Base-by-base conservation (phyloP, 2,888 invertebrate species). In the Cheilosia soror region DNA sequence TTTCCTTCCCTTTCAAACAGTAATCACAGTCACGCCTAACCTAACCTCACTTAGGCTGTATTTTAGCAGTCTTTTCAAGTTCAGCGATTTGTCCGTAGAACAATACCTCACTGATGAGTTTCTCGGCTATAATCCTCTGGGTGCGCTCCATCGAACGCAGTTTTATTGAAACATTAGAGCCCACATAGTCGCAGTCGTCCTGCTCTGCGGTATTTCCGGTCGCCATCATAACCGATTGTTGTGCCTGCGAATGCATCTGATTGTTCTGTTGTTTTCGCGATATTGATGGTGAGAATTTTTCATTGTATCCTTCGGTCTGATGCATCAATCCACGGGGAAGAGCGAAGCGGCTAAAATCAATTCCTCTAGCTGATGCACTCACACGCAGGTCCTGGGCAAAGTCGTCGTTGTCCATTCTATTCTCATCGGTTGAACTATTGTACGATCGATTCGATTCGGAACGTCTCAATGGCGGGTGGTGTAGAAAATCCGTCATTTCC, bases 1-100 rank as follows among this genome's bases (percentile, higher is more conserved):
- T 15, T 4, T 29, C 25, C 44, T n/a, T 2, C 47, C 9, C 37
- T 55, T 57, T 40, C 47, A 42, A 71, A 60, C 58, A 76, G 11
- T 76, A 69, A 85, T 85, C 84, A 81, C 84, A 84, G 84, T 73
- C 62, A 7, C 13, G 27, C 53, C 55, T 58, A 7, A 86, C 89
- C n/a, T n/a, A n/a, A 20, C 20, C 90, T 91, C 90, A 91, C 90
- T 91, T 91, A 87, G 91, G 91, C 88, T 89, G 90, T 33, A 91
- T 91, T 71, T 90, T 89, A 25, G 91, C 91, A 29, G 89, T 90
- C 31, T 91, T 90, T 76, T 92, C 91, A 85, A 91, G 89, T 86
- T 92, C 91, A 78, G 90, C 91, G 80, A 92, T 91, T 72, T 92
- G 91, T 0, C 91, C 91, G 79, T 89, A 92, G 83, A 90, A 91